Evolutionary conservation across 2,113 vertebrate species (phyloP).

Genomic region (Pelecanus crispus): DNA sequence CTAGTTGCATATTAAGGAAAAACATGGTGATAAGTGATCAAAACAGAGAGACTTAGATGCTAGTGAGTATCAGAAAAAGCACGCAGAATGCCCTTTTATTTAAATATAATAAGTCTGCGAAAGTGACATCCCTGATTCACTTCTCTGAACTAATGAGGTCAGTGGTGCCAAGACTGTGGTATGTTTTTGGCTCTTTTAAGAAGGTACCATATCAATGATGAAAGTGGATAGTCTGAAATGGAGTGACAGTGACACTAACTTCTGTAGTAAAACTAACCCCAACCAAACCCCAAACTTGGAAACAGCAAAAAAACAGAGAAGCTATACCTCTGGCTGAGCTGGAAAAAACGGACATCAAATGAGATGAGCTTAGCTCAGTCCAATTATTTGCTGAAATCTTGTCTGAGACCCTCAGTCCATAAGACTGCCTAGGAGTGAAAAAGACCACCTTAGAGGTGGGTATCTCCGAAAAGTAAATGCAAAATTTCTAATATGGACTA

Average conservation of each 20-base stretch:
- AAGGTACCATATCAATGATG: neutral
- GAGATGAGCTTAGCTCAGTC: neutral
- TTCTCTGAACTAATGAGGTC: neutral
- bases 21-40: neutral
- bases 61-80: neutral
- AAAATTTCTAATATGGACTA: neutral
- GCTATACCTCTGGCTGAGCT: neutral
- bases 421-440: neutral
- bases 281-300: neutral
- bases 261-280: neutral
- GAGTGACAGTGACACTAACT: neutral
- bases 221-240: neutral
- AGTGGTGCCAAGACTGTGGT: neutral
- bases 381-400: neutral
- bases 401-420: accelerated
- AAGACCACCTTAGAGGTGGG: neutral
- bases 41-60: neutral
- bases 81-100: neutral
- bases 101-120: neutral
- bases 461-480: neutral
- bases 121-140: neutral
- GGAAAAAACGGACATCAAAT: neutral
- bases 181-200: neutral
- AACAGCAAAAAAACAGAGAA: neutral
- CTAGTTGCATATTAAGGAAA: neutral